These are phyloP conservation scores for Trypoxylus dichotomus DNA, from an alignment of 1,140 invertebrate genomes.

Conservation along the genomic window DNA sequence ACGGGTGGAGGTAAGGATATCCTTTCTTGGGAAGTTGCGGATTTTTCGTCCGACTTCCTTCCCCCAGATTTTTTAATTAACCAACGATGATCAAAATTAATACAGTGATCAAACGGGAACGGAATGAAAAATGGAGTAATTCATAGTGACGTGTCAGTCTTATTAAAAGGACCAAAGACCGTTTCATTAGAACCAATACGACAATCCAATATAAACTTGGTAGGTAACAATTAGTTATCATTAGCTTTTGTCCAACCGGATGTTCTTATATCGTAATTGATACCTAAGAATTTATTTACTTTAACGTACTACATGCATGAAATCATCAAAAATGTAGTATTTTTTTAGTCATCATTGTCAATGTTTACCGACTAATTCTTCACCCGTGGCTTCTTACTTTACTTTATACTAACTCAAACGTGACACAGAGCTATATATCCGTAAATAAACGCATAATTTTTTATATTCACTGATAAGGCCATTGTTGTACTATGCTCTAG, in stretches of 20 bases:
- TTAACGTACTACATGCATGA: too few species aligned
- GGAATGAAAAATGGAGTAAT: constrained; percentile 10
- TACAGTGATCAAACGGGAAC: constrained; percentile 7
- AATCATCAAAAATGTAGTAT: too few species aligned
- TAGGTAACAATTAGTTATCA: neutral
- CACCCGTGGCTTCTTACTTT: too few species aligned
- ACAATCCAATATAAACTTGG: neutral
- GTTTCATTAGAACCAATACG: neutral
- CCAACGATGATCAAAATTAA: constrained; percentile 22
- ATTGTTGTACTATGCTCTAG: too few species aligned
- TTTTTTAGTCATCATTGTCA: too few species aligned
- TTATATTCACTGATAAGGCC: too few species aligned
- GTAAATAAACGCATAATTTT: too few species aligned
- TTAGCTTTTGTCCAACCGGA: neutral
- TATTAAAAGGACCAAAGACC: constrained; percentile 1
- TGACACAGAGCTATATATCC: too few species aligned
- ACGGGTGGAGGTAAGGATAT: neutral
- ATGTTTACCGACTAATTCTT: too few species aligned
- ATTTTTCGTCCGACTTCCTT: neutral
- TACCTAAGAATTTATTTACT: too few species aligned
- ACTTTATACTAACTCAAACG: too few species aligned
- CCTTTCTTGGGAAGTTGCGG: constrained; percentile 15
- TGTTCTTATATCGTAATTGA: too few species aligned
- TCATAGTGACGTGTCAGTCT: neutral
- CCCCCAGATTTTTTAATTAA: constrained; percentile 7